Evolutionary conservation across 2,113 vertebrate species (phyloP), one percentile per base, ranked within the genome.

Genomic region (Pyxicephalus adspersus): DNA sequence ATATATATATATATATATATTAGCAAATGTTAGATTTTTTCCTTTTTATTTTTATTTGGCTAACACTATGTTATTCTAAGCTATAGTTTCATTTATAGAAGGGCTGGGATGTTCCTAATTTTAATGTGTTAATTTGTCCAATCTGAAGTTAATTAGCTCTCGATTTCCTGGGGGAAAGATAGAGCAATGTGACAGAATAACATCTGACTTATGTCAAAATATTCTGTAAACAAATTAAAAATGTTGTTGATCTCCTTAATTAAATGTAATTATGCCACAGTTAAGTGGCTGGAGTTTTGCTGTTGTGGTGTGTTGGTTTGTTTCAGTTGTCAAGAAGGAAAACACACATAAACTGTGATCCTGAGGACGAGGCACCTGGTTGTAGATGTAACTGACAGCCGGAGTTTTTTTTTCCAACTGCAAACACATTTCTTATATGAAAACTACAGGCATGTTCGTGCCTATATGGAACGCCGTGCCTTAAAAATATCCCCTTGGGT

Each of bases 151-250:
- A 58, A 74, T 74, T 74, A 57, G n/a, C 0, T 15, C 26, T 28
- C 28, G 22, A 11, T 22, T 58, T 23, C 28, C 22, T 23, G 22
- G 57, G 20, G 57, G 25, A 54, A 19, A 20, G 67, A 54, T 71
- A 29, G 11, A 58, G 18, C 25, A 20, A 71, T 28, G 50, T 74
- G 29, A 58, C 71, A 74, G 20, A 74, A 74, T 23, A 58, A 31
- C 52, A 31, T 74, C 58, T 58, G 34, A 20, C 6, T 31, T 15
- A 22, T 74, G 71, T 74, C 52, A 74, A n/a, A 74, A 74, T 57
- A 74, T 63, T 60, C 73, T 26, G 29, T 50, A 60, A n/a, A 38
- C 71, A 60, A 74, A 74, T 74, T 61, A 76, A 45, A 60, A 25
- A 16, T 3, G 6, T 76, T 45, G 26, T 63, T 63, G n/a, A 38